These are phyloP conservation scores for Deilephila elpenor DNA, from an alignment of 2,888 invertebrate genomes.

Conservation along the genomic window DNA sequence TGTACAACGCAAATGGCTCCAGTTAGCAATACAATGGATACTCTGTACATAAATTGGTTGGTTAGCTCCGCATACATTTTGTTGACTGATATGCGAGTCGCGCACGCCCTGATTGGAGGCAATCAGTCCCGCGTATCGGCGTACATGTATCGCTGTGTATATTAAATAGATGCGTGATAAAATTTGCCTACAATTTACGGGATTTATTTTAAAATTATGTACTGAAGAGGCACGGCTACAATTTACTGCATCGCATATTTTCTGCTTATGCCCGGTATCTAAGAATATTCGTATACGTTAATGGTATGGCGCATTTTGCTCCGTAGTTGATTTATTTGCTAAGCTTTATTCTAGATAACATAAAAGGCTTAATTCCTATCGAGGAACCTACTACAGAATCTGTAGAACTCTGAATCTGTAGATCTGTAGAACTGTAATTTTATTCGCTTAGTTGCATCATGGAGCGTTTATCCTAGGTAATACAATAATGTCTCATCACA, in stretches of 20 bases:
- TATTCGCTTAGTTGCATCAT: too few species aligned
- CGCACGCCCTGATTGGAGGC: constrained; percentile 54
- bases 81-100: constrained; percentile 47
- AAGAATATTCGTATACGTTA: too few species aligned
- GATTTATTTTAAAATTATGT: constrained; percentile 2
- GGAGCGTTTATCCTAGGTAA: too few species aligned
- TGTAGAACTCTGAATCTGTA: too few species aligned
- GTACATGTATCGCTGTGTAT: constrained; percentile 36
- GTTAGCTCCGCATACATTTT: constrained; percentile 41
- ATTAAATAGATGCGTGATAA: constrained; percentile 37
- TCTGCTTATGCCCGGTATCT: too few species aligned
- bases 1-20: constrained; percentile 34
- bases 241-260: neutral
- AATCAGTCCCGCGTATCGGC: constrained; percentile 53
- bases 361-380: too few species aligned
- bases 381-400: too few species aligned
- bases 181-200: constrained; percentile 30
- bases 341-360: too few species aligned
- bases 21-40: constrained; percentile 35
- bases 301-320: too few species aligned
- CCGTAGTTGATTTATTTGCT: too few species aligned
- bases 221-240: neutral
- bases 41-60: constrained; percentile 45
- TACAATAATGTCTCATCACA: neutral
- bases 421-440: too few species aligned